These are phyloP conservation scores for Pipistrellus nathusii DNA, from an alignment of 2,797 vertebrate genomes.

Conservation along the genomic window DNA sequence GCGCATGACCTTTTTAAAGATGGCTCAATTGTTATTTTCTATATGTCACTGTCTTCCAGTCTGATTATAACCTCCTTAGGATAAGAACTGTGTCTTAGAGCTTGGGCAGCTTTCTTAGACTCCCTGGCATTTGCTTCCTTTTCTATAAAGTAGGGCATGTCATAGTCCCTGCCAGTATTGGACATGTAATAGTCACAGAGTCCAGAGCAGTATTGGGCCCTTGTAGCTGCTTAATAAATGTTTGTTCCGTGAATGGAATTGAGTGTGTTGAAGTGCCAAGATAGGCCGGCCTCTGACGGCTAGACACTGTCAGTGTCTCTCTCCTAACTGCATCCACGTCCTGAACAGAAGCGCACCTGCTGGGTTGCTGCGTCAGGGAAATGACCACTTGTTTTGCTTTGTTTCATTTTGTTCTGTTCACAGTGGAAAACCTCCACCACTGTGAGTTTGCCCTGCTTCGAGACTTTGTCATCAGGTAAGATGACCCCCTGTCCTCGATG, in stretches of 20 bases:
- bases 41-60: background rate
- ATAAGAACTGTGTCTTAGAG: background rate
- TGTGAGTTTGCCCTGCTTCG: slow-evolving; percentile 98
- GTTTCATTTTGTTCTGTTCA: slow-evolving; percentile 73
- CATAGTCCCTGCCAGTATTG: background rate
- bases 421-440: slow-evolving; percentile 98
- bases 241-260: background rate
- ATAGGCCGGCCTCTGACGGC: background rate
- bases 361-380: background rate
- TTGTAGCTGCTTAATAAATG: background rate
- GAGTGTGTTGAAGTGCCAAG: too few species aligned
- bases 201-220: background rate
- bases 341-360: background rate
- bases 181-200: background rate
- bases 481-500: background rate
- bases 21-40: background rate
- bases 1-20: background rate
- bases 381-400: slow-evolving; percentile 11
- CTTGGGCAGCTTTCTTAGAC: background rate
- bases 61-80: background rate
- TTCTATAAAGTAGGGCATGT: background rate
- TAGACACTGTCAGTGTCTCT: background rate
- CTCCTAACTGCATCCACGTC: background rate
- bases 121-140: background rate
- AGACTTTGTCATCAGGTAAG: slow-evolving; percentile 98